phyloP scores from a whole-genome alignment of 2,797 vertebrate species.

The Amniataba percoides region DNA sequence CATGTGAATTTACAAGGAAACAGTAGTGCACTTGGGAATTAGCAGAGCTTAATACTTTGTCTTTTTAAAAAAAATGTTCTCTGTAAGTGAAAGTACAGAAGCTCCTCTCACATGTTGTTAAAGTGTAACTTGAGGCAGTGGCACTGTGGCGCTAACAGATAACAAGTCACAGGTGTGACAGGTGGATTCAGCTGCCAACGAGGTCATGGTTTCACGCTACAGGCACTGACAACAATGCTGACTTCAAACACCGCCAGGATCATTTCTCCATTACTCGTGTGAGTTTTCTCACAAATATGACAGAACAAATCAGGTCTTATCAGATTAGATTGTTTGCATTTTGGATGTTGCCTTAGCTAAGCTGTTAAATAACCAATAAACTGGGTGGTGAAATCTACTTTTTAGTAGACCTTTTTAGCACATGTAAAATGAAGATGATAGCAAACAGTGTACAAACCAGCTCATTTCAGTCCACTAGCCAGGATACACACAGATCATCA shows the following conservation, averaged over 20 bases:
- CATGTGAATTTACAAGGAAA: conserved; percentile 6
- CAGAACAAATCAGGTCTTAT: not conserved
- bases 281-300: not conserved
- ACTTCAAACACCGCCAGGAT: not conserved
- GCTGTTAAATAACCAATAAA: not conserved
- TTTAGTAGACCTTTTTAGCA: not conserved
- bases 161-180: conserved; percentile 69
- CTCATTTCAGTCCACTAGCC: not conserved
- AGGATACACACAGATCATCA: too few species aligned
- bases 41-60: not conserved
- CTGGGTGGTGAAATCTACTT: not conserved
- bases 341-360: not conserved
- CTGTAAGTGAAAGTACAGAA: not conserved
- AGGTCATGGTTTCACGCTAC: conserved; percentile 32
- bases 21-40: not conserved
- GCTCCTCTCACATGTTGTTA: conserved; percentile 12
- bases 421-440: too few species aligned
- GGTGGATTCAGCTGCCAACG: conserved; percentile 50
- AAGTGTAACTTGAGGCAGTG: conserved; percentile 50
- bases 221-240: conserved; percentile 18
- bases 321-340: not conserved
- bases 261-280: not conserved
- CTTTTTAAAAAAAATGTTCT: not conserved
- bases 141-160: conserved; percentile 27
- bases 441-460: too few species aligned